Percentiles rank a stretch among this genome's conserved stretches.
Evolutionary conservation across 1,140 invertebrate genomes (phyloP).

Genomic region (Drosophila truncata): DNA sequence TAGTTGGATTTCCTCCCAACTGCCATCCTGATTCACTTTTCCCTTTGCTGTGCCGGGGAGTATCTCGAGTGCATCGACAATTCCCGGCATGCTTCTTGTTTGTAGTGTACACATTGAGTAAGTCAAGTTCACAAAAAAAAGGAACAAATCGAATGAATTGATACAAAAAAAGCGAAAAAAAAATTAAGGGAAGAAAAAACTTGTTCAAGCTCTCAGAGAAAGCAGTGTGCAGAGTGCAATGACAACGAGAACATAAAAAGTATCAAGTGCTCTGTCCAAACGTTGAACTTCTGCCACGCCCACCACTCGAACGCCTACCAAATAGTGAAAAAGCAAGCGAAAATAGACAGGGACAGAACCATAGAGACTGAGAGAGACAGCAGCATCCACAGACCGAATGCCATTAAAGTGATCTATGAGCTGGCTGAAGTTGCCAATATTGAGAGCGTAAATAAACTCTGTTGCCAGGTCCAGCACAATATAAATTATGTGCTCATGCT

Average conservation of each 20-base stretch:
- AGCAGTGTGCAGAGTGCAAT: slow-evolving; percentile 40
- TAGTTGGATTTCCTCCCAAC: slow-evolving; percentile 33
- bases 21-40: slow-evolving; percentile 46
- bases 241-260: slow-evolving; percentile 51
- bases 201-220: slow-evolving; percentile 46
- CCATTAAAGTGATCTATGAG: slow-evolving; percentile 53
- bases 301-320: slow-evolving; percentile 30
- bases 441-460: slow-evolving; percentile 45
- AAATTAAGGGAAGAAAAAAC: slow-evolving; percentile 37
- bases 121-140: slow-evolving; percentile 39
- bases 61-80: slow-evolving; percentile 44
- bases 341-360: slow-evolving; percentile 9
- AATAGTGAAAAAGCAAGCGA: slow-evolving; percentile 18
- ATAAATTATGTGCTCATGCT: slow-evolving; percentile 33
- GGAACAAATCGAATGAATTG: slow-evolving; percentile 34
- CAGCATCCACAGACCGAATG: slow-evolving; percentile 16
- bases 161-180: slow-evolving; percentile 11
- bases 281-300: slow-evolving; percentile 51
- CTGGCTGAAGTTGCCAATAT: slow-evolving; percentile 45
- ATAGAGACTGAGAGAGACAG: slow-evolving; percentile 15
- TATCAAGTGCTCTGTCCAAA: slow-evolving; percentile 46
- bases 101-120: slow-evolving; percentile 42
- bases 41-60: slow-evolving; percentile 4
- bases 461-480: slow-evolving; percentile 9
- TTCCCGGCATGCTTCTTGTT: slow-evolving; percentile 49